Conservation (phyloP, 92 coral and sea anemone genomes). For the Epizoanthus rinbou region DNA sequence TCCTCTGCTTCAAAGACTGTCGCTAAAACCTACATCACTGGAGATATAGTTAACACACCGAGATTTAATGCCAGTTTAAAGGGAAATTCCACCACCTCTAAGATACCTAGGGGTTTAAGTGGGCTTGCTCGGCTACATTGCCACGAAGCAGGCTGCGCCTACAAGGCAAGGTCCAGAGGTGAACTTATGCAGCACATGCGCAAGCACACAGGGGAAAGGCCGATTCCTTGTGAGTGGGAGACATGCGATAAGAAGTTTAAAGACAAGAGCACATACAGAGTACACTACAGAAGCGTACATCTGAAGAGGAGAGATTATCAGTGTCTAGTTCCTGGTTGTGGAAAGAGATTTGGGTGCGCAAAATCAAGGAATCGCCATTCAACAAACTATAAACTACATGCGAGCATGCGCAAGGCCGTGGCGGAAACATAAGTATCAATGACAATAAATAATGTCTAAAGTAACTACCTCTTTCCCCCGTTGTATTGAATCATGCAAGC, state of each 20-base stretch:
- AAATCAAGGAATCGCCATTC: conserved; percentile 62
- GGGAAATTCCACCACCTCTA: background rate
- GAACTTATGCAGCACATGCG: conserved; percentile 56
- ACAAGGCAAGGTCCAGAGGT: conserved; percentile 59
- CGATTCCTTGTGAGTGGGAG: conserved; percentile 60
- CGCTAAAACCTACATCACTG: too few species aligned
- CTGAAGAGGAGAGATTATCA: conserved; percentile 52
- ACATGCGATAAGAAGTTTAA: conserved; percentile 55
- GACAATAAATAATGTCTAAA: too few species aligned
- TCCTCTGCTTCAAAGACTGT: too few species aligned
- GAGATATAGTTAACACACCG: too few species aligned
- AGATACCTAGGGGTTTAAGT: background rate
- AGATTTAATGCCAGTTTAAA: too few species aligned
- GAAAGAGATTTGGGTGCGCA: conserved; percentile 57
- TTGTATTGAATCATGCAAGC: too few species aligned
- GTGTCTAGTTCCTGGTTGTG: conserved; percentile 59
- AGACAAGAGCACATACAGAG: conserved; percentile 61
- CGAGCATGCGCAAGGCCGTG: background rate
- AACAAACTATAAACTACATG: conserved; percentile 48
- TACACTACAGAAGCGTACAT: conserved; percentile 63
- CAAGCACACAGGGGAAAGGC: conserved; percentile 61
- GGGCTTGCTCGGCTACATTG: conserved; percentile 36
- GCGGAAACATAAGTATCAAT: too few species aligned
- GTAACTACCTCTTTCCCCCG: too few species aligned
- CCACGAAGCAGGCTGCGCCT: conserved; percentile 49